phyloP scores from a whole-genome alignment of 2,113 vertebrate species.

The Ophthalmolycus amberensis region DNA sequence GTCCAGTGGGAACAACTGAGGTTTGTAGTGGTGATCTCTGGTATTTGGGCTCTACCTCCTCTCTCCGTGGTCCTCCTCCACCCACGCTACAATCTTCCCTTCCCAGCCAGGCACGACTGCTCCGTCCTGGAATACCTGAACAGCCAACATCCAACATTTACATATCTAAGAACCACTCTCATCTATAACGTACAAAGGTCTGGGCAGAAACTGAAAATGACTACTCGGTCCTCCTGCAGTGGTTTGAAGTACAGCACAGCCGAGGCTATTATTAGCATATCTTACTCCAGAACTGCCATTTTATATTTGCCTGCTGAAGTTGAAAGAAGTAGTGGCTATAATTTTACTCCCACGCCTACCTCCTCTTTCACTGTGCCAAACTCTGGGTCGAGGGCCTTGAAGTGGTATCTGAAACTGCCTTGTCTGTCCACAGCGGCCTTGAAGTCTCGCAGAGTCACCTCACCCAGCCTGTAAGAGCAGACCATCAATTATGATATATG shows the following conservation, averaged over 20 bases:
- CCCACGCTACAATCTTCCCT: slow-evolving; percentile 98
- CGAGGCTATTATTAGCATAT: slow-evolving; percentile 56
- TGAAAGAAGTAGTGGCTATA: slow-evolving; percentile 44
- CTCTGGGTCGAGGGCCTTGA: slow-evolving; percentile 97
- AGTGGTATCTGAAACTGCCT: slow-evolving; percentile 95
- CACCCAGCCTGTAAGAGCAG: slow-evolving; percentile 88
- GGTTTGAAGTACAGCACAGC: slow-evolving; percentile 47
- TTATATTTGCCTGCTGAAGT: slow-evolving; percentile 36
- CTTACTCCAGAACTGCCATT: slow-evolving; percentile 42
- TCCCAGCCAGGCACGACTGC: slow-evolving; percentile 97
- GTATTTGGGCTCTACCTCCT: slow-evolving; percentile 80
- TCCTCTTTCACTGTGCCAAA: slow-evolving; percentile 99
- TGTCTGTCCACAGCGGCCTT: slow-evolving; percentile 94
- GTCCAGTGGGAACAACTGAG: slow-evolving; percentile 62
- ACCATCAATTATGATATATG: slow-evolving; percentile 38
- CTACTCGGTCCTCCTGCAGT: slow-evolving; percentile 20
- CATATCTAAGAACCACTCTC: slow-evolving; percentile 36
- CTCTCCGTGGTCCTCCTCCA: slow-evolving; percentile 95
- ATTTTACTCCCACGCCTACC: slow-evolving; percentile 80
- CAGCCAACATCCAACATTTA: slow-evolving; percentile 38
- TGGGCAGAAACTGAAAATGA: slow-evolving; percentile 33
- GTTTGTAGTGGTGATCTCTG: slow-evolving; percentile 58
- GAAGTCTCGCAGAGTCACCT: slow-evolving; percentile 95
- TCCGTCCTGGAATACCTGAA: slow-evolving; percentile 93
- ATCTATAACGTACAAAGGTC: slow-evolving; percentile 36